phyloP scores from a whole-genome alignment of 2,113 vertebrate genomes.

The Odocoileus hemionus region DNA sequence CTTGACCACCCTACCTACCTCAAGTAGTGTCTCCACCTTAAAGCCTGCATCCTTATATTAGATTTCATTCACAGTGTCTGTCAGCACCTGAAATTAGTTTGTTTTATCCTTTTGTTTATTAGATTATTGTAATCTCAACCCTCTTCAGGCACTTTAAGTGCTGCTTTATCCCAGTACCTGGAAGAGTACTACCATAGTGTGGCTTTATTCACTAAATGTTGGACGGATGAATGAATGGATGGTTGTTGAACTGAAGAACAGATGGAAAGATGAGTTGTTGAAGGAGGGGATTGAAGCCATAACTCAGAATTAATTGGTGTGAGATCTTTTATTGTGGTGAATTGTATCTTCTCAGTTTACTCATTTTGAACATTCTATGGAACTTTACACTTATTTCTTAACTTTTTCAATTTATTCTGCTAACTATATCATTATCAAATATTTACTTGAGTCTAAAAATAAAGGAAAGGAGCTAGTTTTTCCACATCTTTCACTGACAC shows the following conservation, averaged over 20 bases:
- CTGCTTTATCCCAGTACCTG: background rate
- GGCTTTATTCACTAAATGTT: background rate
- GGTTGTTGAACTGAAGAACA: background rate
- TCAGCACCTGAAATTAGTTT: background rate
- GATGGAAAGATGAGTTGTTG: background rate
- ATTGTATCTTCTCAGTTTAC: background rate
- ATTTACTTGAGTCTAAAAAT: background rate
- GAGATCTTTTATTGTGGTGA: background rate
- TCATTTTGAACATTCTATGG: background rate
- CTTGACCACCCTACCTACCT: background rate
- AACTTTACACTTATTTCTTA: background rate
- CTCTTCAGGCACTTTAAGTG: background rate
- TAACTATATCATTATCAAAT: background rate
- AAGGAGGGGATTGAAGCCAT: background rate
- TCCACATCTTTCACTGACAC: background rate
- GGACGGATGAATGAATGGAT: background rate
- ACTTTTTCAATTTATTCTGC: background rate
- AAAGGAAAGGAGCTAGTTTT: background rate
- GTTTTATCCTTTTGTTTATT: background rate
- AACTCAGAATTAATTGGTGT: background rate
- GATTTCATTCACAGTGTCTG: background rate
- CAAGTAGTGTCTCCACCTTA: background rate
- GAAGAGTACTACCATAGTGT: too few relatives aligned
- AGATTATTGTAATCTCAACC: background rate
- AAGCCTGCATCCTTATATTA: background rate